These are phyloP conservation scores for Muricea muricata DNA, from an alignment of 92 coral and sea anemone genomes.

Conservation along the genomic window DNA sequence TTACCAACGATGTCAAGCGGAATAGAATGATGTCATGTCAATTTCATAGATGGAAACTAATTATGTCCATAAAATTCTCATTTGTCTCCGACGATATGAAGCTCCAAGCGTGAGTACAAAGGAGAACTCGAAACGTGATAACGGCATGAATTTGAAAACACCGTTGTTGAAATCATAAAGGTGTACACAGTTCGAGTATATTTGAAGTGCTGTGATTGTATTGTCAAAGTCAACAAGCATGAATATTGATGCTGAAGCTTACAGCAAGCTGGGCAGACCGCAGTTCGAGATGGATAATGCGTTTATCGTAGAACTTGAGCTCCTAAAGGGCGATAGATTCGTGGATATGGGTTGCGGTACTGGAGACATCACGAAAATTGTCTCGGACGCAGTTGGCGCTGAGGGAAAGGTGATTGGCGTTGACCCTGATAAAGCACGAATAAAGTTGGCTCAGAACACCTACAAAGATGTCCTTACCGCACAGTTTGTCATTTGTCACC, in stretches of 20 bases:
- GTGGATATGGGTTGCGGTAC: conserved; percentile 4
- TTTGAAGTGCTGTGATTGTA: background rate
- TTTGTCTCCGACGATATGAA: no score
- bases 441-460: background rate
- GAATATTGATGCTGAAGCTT: background rate
- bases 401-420: background rate
- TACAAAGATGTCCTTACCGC: background rate
- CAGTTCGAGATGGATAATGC: background rate
- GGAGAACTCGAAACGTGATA: no score
- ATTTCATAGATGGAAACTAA: no score
- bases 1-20: no score
- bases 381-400: background rate
- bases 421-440: background rate
- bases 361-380: background rate
- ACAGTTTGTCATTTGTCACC: background rate
- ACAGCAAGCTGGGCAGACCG: background rate
- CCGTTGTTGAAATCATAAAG: no score
- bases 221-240: background rate
- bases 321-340: background rate
- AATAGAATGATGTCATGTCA: no score
- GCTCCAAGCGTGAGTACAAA: no score
- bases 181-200: no score
- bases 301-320: background rate
- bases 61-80: no score
- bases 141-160: background rate